Conservation (phyloP, 1,140 invertebrate genomes). For the Penaeus indicus region DNA sequence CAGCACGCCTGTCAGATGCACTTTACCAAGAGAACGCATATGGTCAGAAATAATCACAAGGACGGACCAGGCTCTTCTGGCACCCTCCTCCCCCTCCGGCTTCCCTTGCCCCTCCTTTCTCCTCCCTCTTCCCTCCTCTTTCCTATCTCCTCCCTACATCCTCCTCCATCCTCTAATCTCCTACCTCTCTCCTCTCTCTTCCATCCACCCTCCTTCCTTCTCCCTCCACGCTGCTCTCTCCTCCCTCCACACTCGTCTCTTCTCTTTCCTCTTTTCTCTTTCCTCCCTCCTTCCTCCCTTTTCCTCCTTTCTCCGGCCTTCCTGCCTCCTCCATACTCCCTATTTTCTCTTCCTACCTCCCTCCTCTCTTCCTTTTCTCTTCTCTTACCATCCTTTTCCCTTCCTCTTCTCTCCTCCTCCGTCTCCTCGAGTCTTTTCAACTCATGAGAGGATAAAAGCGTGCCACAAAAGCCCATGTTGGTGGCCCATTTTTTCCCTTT, state of each 20-base stretch:
- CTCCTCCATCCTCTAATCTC: not conserved
- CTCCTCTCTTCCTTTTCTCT: not conserved
- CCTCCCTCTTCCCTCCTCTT: not conserved
- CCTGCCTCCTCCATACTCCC: not conserved
- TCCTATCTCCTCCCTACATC: not conserved
- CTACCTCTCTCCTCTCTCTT: not conserved
- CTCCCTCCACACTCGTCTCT: not conserved
- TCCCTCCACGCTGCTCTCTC: not conserved
- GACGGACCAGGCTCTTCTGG: not conserved
- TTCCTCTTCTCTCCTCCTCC: not conserved
- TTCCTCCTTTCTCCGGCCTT: not conserved
- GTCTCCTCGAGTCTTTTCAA: conserved; percentile 6
- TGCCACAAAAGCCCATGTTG: no score
- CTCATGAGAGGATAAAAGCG: not conserved
- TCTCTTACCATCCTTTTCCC: not conserved
- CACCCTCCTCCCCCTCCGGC: not conserved
- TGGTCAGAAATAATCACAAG: no score
- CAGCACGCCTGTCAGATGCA: no score
- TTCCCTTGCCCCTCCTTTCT: not conserved
- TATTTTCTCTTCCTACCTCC: not conserved
- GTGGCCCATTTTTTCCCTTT: no score
- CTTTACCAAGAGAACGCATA: no score
- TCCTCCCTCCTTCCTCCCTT: not conserved
- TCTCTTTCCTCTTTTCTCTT: not conserved
- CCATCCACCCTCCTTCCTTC: not conserved